These are phyloP conservation scores for Hydropsyche betteni DNA, from an alignment of 2,888 invertebrate genomes.

Conservation along the genomic window DNA sequence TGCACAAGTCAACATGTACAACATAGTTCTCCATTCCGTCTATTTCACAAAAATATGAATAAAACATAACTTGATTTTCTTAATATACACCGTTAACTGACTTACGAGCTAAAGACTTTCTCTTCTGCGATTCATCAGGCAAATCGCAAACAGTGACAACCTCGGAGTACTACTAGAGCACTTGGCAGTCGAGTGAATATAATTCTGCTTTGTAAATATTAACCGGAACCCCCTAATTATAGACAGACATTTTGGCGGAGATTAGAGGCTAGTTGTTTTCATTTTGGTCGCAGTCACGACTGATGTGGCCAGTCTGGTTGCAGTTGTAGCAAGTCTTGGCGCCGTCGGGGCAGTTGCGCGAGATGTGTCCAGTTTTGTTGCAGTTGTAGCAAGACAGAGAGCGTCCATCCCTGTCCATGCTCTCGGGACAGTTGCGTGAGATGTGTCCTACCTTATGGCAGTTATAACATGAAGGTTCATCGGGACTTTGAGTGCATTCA, in stretches of 20 bases:
- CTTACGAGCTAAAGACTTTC: conserved; percentile 57
- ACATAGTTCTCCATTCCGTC: conserved; percentile 59
- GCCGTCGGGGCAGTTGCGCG: conserved; percentile 84
- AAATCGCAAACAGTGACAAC: conserved; percentile 30
- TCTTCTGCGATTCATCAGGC: conserved; percentile 34
- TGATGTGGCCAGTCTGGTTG: conserved; percentile 90
- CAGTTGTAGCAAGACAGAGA: conserved; percentile 90
- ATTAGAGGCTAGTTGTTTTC: conserved; percentile 69
- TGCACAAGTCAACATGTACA: conserved; percentile 52
- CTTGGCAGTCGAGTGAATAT: conserved; percentile 39
- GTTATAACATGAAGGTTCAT: conserved; percentile 91
- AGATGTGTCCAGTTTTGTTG: conserved; percentile 92
- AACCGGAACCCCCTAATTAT: conserved; percentile 49
- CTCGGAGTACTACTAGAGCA: conserved; percentile 23
- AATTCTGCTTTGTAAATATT: conserved; percentile 44
- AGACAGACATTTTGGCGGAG: conserved; percentile 43
- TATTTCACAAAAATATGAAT: conserved; percentile 55
- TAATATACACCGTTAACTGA: conserved; percentile 56
- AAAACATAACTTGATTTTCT: conserved; percentile 61
- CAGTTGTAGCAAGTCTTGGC: conserved; percentile 93
- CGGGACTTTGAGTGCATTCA: conserved; percentile 86
- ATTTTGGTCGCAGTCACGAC: conserved; percentile 87
- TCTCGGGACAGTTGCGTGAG: conserved; percentile 85
- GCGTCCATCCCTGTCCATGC: conserved; percentile 67
- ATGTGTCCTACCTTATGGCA: conserved; percentile 95